Conservation (phyloP, 1,140 invertebrate species). For the Leptopilina boulardi region DNA sequence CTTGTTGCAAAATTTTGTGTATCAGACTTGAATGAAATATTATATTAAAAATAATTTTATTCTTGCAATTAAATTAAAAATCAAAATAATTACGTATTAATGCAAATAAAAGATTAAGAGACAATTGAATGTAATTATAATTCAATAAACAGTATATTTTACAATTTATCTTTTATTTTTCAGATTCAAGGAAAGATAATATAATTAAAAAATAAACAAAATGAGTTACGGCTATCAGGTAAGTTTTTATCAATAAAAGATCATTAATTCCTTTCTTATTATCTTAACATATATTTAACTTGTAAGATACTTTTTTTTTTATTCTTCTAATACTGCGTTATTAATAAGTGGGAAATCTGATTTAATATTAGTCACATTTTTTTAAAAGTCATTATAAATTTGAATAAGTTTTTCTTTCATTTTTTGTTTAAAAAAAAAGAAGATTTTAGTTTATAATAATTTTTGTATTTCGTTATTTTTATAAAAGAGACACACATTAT, state of each 20-base stretch:
- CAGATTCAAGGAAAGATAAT: background rate
- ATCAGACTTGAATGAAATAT: too few species aligned
- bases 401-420: too few species aligned
- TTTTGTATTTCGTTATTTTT: too few species aligned
- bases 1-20: too few species aligned
- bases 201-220: constrained; percentile 10
- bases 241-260: constrained; percentile 11
- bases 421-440: too few species aligned
- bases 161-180: background rate
- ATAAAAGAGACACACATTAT: background rate
- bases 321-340: background rate
- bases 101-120: too few species aligned
- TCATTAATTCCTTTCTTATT: background rate
- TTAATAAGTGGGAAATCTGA: background rate
- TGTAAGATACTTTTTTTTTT: background rate
- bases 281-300: background rate
- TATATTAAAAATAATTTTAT: too few species aligned
- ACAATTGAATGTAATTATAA: background rate
- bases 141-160: background rate
- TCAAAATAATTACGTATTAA: too few species aligned
- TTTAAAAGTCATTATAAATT: too few species aligned
- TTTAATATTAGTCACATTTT: too few species aligned
- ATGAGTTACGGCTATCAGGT: constrained; percentile 55
- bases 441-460: too few species aligned
- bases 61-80: too few species aligned